Evolutionary conservation across 2,797 vertebrate genomes (phyloP), one percentile per base, ranked within the genome.

Genomic region (Columba guinea): DNA sequence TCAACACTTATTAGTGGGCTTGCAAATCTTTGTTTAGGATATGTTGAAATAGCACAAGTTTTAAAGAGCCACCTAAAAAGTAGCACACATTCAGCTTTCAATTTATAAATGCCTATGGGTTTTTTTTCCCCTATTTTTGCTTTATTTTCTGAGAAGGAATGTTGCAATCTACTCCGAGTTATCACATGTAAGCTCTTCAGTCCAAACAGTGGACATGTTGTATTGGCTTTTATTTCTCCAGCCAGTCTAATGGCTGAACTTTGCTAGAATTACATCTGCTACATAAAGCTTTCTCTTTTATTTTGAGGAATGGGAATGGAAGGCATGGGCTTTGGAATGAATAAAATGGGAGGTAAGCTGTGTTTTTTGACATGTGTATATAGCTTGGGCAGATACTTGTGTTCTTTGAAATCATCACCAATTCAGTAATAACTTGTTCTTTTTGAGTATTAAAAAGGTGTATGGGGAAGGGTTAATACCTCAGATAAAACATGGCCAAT

Each of bases 251-350:
- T 71, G 93, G 86, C 89, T 97, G 92, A 65, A 39, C 26, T 34
- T 59, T 12, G 24, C 8, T 88, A 41, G 48, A 60, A 12, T 94
- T 59, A 68, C 10, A 2, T 37, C 44, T 95, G 78, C 77, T 91
- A 95, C 7, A 96, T 93, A 92, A 93, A 90, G 55, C 89, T 90
- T 82, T 91, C 55, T 95, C 97, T 91, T 83, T 90, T 96, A 56
- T 96, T 97, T 98, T 87, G 97, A 99, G 99, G 99, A 97, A 98
- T 98, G 97, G 98, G 98, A 94, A 99, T 99, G 98, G 99, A 99
- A 98, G 99, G 99, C 97, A 99, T 99, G 98, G 98, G 98, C 96
- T 99, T 99, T 97, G 98, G 98, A 96, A 99, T 99, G 99, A 99
- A 99, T 97, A 99, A 99, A 95, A 99, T 99, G 98, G 99, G 99